phyloP scores from a whole-genome alignment of 1,140 invertebrate species.

The Leptinotarsa defecta region DNA sequence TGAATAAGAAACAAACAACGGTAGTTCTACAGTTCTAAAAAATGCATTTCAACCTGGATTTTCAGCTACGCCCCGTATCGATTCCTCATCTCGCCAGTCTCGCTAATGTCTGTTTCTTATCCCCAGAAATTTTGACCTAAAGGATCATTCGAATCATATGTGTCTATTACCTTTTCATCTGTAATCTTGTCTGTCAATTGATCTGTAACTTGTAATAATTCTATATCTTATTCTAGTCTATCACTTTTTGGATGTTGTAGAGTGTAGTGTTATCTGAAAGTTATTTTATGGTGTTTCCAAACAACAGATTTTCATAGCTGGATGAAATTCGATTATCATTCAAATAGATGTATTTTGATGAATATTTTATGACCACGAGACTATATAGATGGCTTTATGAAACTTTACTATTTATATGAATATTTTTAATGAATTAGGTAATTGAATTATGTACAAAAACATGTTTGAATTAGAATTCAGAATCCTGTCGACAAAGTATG shows the following conservation, averaged over 20 bases:
- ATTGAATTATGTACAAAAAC: too few species aligned
- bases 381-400: too few species aligned
- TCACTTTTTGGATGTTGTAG: constrained; percentile 41
- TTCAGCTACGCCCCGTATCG: too few species aligned
- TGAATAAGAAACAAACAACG: too few species aligned
- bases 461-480: too few species aligned
- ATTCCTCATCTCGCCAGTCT: not conserved
- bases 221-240: constrained; percentile 39
- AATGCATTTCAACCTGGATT: too few species aligned
- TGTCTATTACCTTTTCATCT: constrained; percentile 13
- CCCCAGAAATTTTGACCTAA: not conserved
- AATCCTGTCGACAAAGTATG: too few species aligned
- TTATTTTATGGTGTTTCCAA: not conserved
- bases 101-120: not conserved
- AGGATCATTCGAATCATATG: not conserved
- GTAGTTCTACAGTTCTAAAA: too few species aligned
- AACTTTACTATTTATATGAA: too few species aligned
- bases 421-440: too few species aligned
- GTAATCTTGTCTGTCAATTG: constrained; percentile 35
- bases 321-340: not conserved
- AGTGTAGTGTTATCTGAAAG: constrained; percentile 28
- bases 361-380: constrained; percentile 2
- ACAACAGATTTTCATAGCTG: not conserved
- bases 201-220: constrained; percentile 34
- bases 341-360: not conserved